These are phyloP conservation scores for Tenebrio molitor DNA, from an alignment of 1,140 invertebrate genomes.

Conservation along the genomic window DNA sequence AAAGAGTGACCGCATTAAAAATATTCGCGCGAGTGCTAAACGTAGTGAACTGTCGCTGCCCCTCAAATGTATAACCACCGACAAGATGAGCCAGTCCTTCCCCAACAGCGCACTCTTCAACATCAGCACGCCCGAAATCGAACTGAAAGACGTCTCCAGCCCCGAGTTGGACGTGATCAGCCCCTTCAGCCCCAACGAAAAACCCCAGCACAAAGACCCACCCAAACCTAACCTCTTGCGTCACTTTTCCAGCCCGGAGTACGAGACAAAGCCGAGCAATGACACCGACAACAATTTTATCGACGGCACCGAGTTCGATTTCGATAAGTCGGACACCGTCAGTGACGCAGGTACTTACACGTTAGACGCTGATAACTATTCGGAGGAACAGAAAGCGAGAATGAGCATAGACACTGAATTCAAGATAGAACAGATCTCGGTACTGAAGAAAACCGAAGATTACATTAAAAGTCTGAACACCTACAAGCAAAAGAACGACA, in stretches of 20 bases:
- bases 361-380: slow-evolving; percentile 85
- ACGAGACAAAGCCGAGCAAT: slow-evolving; percentile 40
- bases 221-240: slow-evolving; percentile 22
- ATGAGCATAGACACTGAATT: slow-evolving; percentile 89
- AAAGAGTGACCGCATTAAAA: slow-evolving; percentile 62
- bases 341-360: slow-evolving; percentile 92
- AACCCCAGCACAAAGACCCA: slow-evolving; percentile 19
- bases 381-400: slow-evolving; percentile 87
- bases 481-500: slow-evolving; percentile 32
- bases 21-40: slow-evolving; percentile 59
- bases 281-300: slow-evolving; percentile 49
- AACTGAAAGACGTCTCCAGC: slow-evolving; percentile 71
- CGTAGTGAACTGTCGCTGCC: slow-evolving; percentile 68
- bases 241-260: slow-evolving; percentile 57
- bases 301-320: slow-evolving; percentile 59
- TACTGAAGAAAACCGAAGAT: slow-evolving; percentile 66
- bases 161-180: slow-evolving; percentile 73
- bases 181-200: slow-evolving; percentile 62
- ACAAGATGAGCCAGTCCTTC: slow-evolving; percentile 67
- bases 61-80: slow-evolving; percentile 66
- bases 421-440: slow-evolving; percentile 70
- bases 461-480: slow-evolving; percentile 65
- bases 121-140: slow-evolving; percentile 67
- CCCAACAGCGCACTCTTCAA: slow-evolving; percentile 57
- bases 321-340: slow-evolving; percentile 74